Conservation (phyloP, 2,888 invertebrate species). For the Hirudinaria manillensis region DNA sequence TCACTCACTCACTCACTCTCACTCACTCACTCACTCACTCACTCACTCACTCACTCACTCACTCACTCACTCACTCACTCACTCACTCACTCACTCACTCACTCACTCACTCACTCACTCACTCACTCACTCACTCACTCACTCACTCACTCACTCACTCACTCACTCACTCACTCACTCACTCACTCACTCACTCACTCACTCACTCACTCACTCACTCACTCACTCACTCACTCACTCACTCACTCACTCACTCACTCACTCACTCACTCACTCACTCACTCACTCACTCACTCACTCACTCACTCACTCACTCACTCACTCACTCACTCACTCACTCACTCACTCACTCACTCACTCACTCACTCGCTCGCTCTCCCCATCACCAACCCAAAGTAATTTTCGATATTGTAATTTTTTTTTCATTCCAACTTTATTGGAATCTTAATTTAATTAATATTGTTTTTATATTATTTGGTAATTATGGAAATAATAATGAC, state of each 20-base stretch:
- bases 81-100: conserved; percentile 25
- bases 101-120: conserved; percentile 25
- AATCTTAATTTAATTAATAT: too few species aligned
- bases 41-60: conserved; percentile 15
- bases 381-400: neutral
- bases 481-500: too few species aligned
- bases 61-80: conserved; percentile 26
- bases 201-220: conserved; percentile 15
- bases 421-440: too few species aligned
- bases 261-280: conserved; percentile 15
- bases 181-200: conserved; percentile 15
- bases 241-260: conserved; percentile 15
- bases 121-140: conserved; percentile 18
- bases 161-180: conserved; percentile 15
- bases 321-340: conserved; percentile 12
- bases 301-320: conserved; percentile 10
- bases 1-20: conserved; percentile 16
- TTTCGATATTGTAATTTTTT: too few species aligned
- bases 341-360: conserved; percentile 16
- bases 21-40: conserved; percentile 16
- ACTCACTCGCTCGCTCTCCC: conserved; percentile 6
- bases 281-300: conserved; percentile 15
- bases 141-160: conserved; percentile 15
- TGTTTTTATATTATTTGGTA: too few species aligned
- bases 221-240: conserved; percentile 15